Conservation (phyloP, 2,797 vertebrate genomes). For the Siniperca obscura region DNA sequence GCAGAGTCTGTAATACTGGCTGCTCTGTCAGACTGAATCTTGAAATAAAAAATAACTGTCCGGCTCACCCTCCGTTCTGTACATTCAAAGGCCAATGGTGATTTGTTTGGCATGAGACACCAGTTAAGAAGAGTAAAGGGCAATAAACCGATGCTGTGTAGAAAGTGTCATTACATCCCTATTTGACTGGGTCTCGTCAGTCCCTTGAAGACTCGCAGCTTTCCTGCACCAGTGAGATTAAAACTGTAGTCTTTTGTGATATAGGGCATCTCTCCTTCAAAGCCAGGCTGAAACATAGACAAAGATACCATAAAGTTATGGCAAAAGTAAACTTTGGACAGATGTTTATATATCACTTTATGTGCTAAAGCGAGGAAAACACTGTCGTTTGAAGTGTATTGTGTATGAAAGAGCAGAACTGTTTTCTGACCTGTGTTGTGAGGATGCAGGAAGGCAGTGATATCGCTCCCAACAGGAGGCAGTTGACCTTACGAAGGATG, state of each 20-base stretch:
- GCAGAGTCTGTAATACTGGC: conserved; percentile 35
- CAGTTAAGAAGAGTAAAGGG: conserved; percentile 42
- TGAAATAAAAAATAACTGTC: conserved; percentile 15
- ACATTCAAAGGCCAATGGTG: conserved; percentile 61
- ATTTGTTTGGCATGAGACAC: conserved; percentile 30
- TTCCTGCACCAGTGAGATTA: conserved; percentile 89
- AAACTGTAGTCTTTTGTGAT: conserved; percentile 93
- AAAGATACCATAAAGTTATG: background rate
- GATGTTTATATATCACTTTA: background rate
- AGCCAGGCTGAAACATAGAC: conserved; percentile 82
- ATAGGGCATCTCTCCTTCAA: conserved; percentile 89
- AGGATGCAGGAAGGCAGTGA: conserved; percentile 89
- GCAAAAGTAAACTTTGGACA: background rate
- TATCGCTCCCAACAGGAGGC: conserved; percentile 90
- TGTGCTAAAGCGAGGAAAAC: background rate
- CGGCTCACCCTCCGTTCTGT: conserved; percentile 52
- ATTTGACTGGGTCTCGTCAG: conserved; percentile 76
- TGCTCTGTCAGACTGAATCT: conserved; percentile 20
- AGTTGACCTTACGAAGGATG: conserved; percentile 90
- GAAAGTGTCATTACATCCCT: conserved; percentile 55
- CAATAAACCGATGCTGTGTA: conserved; percentile 2
- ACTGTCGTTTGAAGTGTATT: background rate
- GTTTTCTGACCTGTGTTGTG: conserved; percentile 88
- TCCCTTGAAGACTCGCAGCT: conserved; percentile 86
- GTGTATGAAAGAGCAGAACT: background rate